Evolutionary conservation across 2,113 vertebrate species (phyloP), one percentile per base, ranked within the genome.

Genomic region (Prunella himalayana): DNA sequence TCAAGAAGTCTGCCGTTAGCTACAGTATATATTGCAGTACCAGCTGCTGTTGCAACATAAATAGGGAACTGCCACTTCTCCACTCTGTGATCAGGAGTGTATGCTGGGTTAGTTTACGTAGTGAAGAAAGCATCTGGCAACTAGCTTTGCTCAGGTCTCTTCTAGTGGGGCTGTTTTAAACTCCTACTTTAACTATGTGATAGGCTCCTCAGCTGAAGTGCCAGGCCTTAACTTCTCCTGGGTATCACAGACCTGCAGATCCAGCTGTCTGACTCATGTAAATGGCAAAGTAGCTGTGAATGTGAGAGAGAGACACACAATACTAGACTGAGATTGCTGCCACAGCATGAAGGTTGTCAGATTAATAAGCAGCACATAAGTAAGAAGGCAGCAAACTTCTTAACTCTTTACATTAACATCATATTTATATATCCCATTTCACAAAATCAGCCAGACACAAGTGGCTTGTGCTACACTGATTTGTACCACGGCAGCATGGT

Each of bases 1-100:
- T 97, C 84, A 94, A 63, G 72, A 94, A 78, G 64, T 89, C 81
- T 94, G 54, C 60, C 35, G 20, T 91, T 86, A 92, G 39, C 51
- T 86, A 86, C 35, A 47, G 35, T 66, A 68, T 79, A 47, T 68
- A 66, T 50, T 84, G 60, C 56, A 81, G 56, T 47, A 81, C 47
- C 77, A 91, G 69, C 60, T 95, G 77, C 51, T 65, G 41, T 84
- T 78, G 64, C 47, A 94, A 47, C 42, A 33, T 81, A 78, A 91
- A 89, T 35, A 71, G 33, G 35, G 35, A 91, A 24, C 56, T 78
- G 47, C 37, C 56, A 66, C 57, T 89, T 77, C 41, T 69, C 25
- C 42, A 31, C 56, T 82, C 41, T 47, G n/a, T 73, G 28, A 73
- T 86, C 28, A 73, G 50, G 39, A 83, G 21, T 54, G 27, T 35